phyloP scores from a whole-genome alignment of 2,888 invertebrate species.

The Drosophila helvetica region DNA sequence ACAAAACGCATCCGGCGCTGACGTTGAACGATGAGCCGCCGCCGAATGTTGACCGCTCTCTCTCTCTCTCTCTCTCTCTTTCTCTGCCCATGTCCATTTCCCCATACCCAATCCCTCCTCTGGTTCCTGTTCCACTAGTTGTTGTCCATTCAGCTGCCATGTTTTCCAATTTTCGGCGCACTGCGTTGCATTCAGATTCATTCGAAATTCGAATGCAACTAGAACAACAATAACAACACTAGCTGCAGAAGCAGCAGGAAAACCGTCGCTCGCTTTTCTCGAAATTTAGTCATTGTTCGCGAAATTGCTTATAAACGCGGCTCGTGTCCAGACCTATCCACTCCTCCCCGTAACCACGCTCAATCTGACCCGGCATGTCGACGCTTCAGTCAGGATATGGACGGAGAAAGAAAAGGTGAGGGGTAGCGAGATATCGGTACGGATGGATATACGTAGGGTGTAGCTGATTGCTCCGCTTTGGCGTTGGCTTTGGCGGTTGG shows the following conservation, averaged over 20 bases:
- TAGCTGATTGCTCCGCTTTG: slow-evolving; percentile 37
- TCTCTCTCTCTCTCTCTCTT: slow-evolving; percentile 17
- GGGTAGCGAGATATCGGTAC: not conserved
- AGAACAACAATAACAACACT: slow-evolving; percentile 9
- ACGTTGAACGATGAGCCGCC: slow-evolving; percentile 69
- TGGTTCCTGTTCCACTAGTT: slow-evolving; percentile 10
- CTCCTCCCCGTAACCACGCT: slow-evolving; percentile 43
- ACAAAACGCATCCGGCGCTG: slow-evolving; percentile 55
- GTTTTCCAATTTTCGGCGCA: slow-evolving; percentile 73
- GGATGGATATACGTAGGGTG: not conserved
- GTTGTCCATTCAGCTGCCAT: slow-evolving; percentile 61
- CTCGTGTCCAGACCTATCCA: slow-evolving; percentile 9
- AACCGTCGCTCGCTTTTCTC: slow-evolving; percentile 60
- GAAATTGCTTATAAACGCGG: slow-evolving; percentile 78
- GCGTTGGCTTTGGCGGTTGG: slow-evolving; percentile 43
- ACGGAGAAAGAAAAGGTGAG: not conserved
- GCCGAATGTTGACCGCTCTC: slow-evolving; percentile 35
- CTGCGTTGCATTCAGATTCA: slow-evolving; percentile 62
- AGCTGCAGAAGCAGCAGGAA: slow-evolving; percentile 48
- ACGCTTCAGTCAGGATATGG: slow-evolving; percentile 42
- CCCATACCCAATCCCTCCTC: slow-evolving; percentile 11
- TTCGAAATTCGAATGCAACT: slow-evolving; percentile 33
- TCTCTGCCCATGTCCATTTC: slow-evolving; percentile 35
- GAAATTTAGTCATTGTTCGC: slow-evolving; percentile 79
- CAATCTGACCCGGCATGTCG: slow-evolving; percentile 64